These are phyloP conservation scores for Panurus biarmicus DNA, from an alignment of 2,113 vertebrate genomes.

Conservation along the genomic window DNA sequence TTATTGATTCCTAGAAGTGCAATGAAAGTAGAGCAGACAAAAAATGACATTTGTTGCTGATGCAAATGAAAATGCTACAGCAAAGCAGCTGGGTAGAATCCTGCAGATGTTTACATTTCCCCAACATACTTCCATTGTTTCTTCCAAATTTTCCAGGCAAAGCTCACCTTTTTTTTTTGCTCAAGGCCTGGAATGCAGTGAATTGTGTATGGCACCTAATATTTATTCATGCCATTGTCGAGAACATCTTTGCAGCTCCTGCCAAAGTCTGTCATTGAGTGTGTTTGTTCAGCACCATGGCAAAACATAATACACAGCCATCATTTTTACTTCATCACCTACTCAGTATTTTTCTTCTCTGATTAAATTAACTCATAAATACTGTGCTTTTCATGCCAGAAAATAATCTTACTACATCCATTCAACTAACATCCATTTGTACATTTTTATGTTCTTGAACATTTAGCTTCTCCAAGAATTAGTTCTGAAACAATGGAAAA, in stretches of 20 bases:
- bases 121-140: constrained; percentile 38
- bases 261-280: constrained; percentile 65
- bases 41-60: constrained; percentile 51
- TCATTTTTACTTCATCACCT: constrained; percentile 67
- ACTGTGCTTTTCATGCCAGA: constrained; percentile 56
- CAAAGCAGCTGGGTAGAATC: constrained; percentile 11
- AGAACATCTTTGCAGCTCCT: constrained; percentile 70
- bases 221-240: constrained; percentile 70
- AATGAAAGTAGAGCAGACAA: constrained; percentile 50
- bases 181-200: constrained; percentile 52
- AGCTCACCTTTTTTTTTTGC: constrained; percentile 73
- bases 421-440: constrained; percentile 48
- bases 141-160: constrained; percentile 56
- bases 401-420: constrained; percentile 55
- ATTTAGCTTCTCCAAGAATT: constrained; percentile 40
- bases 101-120: constrained; percentile 45
- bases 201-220: constrained; percentile 69
- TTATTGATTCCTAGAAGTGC: constrained; percentile 44
- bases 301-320: constrained; percentile 69
- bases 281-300: constrained; percentile 74
- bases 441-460: constrained; percentile 32
- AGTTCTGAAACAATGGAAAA: constrained; percentile 37
- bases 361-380: constrained; percentile 75
- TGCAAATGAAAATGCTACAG: constrained; percentile 48
- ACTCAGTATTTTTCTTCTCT: constrained; percentile 69